Percentiles rank a stretch among this genome's conserved stretches.
Conservation (phyloP, 2,113 vertebrate genomes). For the Urocitellus parryii region DNA sequence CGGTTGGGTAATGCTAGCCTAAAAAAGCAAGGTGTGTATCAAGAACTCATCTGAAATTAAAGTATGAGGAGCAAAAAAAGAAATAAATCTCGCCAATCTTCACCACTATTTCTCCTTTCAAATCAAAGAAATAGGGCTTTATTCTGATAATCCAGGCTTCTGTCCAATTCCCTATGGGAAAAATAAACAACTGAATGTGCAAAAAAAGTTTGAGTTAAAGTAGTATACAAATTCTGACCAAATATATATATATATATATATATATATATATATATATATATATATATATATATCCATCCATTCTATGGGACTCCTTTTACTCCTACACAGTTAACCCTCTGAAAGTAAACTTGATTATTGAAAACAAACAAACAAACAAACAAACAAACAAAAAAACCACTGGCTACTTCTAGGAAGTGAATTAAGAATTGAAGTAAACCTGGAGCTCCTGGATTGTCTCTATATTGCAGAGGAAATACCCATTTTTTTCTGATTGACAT, state of each 20-base stretch:
- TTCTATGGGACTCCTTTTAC: neutral
- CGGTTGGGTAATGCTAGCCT: neutral
- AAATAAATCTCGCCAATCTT: neutral
- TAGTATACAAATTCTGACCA: neutral
- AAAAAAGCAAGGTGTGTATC: neutral
- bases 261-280: neutral
- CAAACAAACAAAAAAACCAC: too few relatives aligned
- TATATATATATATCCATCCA: neutral
- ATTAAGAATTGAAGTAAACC: neutral
- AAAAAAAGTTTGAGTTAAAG: neutral
- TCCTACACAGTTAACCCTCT: neutral
- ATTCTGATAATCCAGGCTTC: accelerated
- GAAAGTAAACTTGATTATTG: neutral
- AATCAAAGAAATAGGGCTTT: neutral
- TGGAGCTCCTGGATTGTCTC: neutral
- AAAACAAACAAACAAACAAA: neutral
- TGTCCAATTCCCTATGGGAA: neutral
- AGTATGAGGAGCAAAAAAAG: neutral
- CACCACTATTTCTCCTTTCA: neutral
- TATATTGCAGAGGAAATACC: neutral
- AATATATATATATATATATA: neutral
- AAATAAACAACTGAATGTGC: neutral
- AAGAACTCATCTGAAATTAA: neutral
- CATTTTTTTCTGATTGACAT: neutral
- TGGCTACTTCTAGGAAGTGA: neutral